Evolutionary conservation across 2,888 invertebrate genomes (phyloP), one percentile per base, ranked within the genome.

Genomic region (Harpalus rubripes): DNA sequence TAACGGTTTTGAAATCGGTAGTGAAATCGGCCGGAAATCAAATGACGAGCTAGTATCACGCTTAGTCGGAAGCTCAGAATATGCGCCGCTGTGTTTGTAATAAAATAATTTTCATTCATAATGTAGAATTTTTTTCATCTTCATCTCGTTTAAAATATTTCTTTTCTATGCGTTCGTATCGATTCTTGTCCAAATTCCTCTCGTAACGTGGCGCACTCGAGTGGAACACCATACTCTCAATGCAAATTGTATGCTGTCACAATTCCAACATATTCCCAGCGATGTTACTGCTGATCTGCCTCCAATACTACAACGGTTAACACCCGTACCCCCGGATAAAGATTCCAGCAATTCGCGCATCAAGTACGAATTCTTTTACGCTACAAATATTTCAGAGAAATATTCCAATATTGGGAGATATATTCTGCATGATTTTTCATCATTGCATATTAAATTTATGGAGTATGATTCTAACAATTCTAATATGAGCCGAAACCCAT

Each of bases 181-280:
- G 44, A 52, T 52, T 12, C 44, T 52, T 10, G 12, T 10, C 44
- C 44, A 22, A 63, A 63, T 63, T 63, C 63, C 63, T 18, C 12
- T 18, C 63, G 63, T 63, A 22, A 18, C 63, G 22, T 22, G 63
- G 63, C 63, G 22, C 63, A 63, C 10, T 63, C 63, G 63, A 63
- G 22, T 63, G 63, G 63, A 63, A 63, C 63, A 63, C 63, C 63
- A 22, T 63, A 63, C 63, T 63, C 63, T 63, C 22, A 63, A 63
- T 63, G 63, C 22, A 63, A 63, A 63, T 63, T 63, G 63, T 63
- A 63, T 26, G 63, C 63, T 63, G 63, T 63, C 63, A 63, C 63
- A 63, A 63, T 63, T 63, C 22, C 18, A 63, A 22, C 63, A 63
- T 63, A 63, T 63, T 63, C 12, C 63, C 22, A 12, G 44, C 44